A percentile compares a stretch with the other conserved stretches of the same genome.
phyloP scores from a whole-genome alignment of 1,140 invertebrate genomes.

The Oryzaephilus surinamensis region DNA sequence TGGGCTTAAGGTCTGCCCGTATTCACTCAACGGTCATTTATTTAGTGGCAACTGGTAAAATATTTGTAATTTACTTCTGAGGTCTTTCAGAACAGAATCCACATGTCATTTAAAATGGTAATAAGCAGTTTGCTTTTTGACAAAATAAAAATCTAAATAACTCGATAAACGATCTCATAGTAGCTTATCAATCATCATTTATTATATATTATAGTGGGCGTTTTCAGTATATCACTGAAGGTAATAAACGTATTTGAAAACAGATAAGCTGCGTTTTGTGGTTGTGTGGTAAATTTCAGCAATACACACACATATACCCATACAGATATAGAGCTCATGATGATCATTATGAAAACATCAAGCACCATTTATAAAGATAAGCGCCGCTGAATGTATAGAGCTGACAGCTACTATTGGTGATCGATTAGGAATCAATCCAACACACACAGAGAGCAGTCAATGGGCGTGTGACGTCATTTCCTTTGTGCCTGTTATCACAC shows the following conservation, averaged over 20 bases:
- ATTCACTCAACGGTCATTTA: slow-evolving; percentile 8
- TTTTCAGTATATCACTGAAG: slow-evolving; percentile 6
- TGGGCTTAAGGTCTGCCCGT: slow-evolving; percentile 7
- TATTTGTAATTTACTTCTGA: no score
- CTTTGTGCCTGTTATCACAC: slow-evolving; percentile 34
- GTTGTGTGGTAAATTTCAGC: no score
- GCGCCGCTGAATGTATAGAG: slow-evolving; percentile 21
- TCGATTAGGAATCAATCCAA: slow-evolving; percentile 35
- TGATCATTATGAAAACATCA: slow-evolving; percentile 16
- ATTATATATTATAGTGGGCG: slow-evolving; percentile 2
- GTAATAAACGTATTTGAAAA: slow-evolving; percentile 8
- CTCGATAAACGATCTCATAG: no score
- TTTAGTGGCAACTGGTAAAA: no score
- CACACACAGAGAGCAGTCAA: slow-evolving; percentile 32
- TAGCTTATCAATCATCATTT: no score
- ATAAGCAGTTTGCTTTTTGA: no score
- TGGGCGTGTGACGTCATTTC: slow-evolving; percentile 36
- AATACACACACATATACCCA: no score
- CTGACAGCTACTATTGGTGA: slow-evolving; percentile 32
- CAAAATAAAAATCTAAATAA: no score
- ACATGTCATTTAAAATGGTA: no score
- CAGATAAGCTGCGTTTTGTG: slow-evolving; percentile 6
- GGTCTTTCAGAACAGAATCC: no score
- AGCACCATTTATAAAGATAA: slow-evolving; percentile 16
- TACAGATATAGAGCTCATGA: slow-evolving; percentile 10